These are phyloP conservation scores for Alces alces DNA, from an alignment of 2,113 vertebrate species.

Conservation along the genomic window DNA sequence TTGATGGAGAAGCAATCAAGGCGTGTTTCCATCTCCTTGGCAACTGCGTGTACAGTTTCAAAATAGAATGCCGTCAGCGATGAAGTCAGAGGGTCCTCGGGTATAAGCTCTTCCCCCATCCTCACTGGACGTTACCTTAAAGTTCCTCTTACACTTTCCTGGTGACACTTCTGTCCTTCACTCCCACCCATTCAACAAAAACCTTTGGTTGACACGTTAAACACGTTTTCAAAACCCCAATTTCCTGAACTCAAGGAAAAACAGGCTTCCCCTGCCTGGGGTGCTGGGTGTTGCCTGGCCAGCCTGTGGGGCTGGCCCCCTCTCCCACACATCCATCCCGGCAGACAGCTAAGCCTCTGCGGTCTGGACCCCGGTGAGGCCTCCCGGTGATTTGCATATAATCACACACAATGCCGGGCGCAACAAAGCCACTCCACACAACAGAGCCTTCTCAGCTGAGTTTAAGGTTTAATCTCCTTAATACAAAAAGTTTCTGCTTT, in stretches of 20 bases:
- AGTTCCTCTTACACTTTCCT: background rate
- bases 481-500: constrained; percentile 71
- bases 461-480: constrained; percentile 69
- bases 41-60: background rate
- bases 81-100: background rate
- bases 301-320: rapidly evolving
- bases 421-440: constrained; percentile 54
- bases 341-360: constrained; percentile 41
- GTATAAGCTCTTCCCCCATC: background rate
- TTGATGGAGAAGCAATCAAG: background rate
- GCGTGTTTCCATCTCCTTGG: background rate
- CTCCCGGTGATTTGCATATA: constrained; percentile 67
- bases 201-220: background rate
- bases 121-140: background rate
- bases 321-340: background rate
- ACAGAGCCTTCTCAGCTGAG: constrained; percentile 61
- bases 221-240: background rate
- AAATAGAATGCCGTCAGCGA: background rate
- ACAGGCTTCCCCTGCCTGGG: background rate
- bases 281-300: background rate
- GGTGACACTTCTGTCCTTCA: background rate
- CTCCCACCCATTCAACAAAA: background rate
- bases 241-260: background rate
- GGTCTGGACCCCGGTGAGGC: constrained; percentile 48
- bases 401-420: constrained; percentile 51